phyloP scores from a whole-genome alignment of 2,113 vertebrate species.

The Arothron firmamentum region DNA sequence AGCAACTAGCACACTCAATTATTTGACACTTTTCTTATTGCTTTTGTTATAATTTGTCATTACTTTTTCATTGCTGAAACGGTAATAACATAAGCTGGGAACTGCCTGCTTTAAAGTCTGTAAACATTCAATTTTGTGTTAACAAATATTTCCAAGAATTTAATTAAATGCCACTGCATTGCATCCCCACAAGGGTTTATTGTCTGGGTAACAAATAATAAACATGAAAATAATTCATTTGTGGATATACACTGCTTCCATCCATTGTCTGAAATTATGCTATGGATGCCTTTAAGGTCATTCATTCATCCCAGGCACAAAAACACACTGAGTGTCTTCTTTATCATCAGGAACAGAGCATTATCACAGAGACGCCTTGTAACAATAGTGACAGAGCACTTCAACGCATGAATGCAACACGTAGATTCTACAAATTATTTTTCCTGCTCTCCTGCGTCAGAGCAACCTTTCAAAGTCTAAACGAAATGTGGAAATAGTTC shows the following conservation, averaged over 20 bases:
- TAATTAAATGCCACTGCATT: not conserved
- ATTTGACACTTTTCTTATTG: not conserved
- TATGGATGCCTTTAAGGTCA: slow-evolving; percentile 2
- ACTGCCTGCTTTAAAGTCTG: too few species aligned
- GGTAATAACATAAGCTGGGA: too few species aligned
- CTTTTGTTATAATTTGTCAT: not conserved
- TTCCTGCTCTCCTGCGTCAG: not conserved
- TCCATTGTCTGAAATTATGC: not conserved
- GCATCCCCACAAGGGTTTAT: not conserved
- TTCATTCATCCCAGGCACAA: slow-evolving; percentile 7
- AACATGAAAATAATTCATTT: not conserved
- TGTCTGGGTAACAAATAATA: not conserved
- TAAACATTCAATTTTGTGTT: too few species aligned
- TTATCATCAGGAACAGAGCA: slow-evolving; percentile 33
- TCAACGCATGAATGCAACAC: slow-evolving; percentile 10
- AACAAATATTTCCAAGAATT: not conserved
- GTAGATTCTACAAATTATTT: not conserved
- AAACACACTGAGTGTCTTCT: slow-evolving; percentile 4
- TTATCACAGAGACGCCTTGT: slow-evolving; percentile 21
- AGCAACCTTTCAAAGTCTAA: not conserved
- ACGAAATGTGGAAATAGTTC: not conserved
- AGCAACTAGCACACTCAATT: not conserved
- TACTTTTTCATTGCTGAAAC: not conserved
- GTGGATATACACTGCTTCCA: not conserved
- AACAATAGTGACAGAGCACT: not conserved